These are phyloP conservation scores for Porites rus DNA, from an alignment of 92 coral and sea anemone species.

Conservation along the genomic window DNA sequence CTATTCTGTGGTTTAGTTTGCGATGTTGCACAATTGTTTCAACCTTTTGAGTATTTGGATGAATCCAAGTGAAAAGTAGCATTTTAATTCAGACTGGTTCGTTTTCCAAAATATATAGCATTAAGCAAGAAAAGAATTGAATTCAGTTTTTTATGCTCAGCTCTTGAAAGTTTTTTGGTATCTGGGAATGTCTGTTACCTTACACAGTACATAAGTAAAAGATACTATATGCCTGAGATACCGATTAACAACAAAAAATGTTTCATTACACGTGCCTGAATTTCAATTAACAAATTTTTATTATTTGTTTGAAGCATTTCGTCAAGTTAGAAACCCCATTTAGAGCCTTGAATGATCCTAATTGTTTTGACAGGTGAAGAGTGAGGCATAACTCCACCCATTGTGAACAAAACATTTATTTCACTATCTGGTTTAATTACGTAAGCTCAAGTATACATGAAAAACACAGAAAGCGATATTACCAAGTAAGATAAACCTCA, in stretches of 20 bases:
- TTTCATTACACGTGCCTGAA: constrained; percentile 20
- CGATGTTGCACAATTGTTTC: too few species aligned
- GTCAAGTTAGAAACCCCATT: constrained; percentile 48
- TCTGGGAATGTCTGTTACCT: neutral
- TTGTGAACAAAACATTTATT: neutral
- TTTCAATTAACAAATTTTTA: constrained; percentile 45
- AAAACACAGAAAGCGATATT: constrained; percentile 55
- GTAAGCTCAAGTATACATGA: constrained; percentile 40
- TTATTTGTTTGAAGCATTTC: constrained; percentile 34
- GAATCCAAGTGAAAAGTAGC: neutral
- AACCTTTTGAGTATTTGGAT: too few species aligned
- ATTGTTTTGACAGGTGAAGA: constrained; percentile 27
- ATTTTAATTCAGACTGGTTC: too few species aligned
- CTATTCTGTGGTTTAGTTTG: too few species aligned
- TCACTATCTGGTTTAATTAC: constrained; percentile 42
- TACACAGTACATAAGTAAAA: neutral
- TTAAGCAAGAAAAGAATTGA: neutral
- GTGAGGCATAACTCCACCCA: constrained; percentile 18
- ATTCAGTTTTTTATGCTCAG: too few species aligned
- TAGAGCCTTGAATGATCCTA: constrained; percentile 41
- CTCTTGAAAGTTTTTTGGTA: neutral
- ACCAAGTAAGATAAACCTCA: constrained; percentile 24
- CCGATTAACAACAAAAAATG: neutral
- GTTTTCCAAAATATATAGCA: neutral
- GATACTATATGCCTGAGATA: neutral